Evolutionary conservation across 2,888 invertebrate genomes (phyloP), one percentile per base, ranked within the genome.

Genomic region (Agrochola macilenta): DNA sequence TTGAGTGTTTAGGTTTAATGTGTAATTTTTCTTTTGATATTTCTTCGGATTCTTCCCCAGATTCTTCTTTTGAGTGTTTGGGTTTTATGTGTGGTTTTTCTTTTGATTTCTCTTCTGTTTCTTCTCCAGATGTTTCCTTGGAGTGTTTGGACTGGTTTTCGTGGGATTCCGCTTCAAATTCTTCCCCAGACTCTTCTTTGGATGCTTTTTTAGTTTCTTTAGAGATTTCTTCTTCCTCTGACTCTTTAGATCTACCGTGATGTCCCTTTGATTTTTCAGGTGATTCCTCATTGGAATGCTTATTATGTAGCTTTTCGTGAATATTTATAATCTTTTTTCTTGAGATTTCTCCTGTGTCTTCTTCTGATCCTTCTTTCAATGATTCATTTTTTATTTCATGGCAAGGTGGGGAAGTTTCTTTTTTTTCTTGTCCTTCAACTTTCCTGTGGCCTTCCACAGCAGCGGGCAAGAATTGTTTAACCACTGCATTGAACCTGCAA

Each of bases 401-500:
- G 69, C 95, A 95, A 14, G 93, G 93, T 49, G 79, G 81, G 14
- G 79, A 63, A 20, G 83, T 64, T 35, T 86, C 78, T 66, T 82
- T 86, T 1, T 84, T 83, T 57, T 70, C 77, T 54, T 79, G 78
- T 17, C 60, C 57, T 75, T 86, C 88, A 49, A 76, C 63, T 76
- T 89, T 74, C 0, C 1, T 79, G n/a, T 83, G 89, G 9, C 64
- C 74, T 73, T 89, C 88, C 17, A 79, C 81, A 23, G 72, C 58
- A 9, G 71, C 79, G 0, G 95, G 95, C 39, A 94, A 88, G 82
- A 94, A 94, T 73, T 93, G 94, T 88, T 93, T 95, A 4, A 96
- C 95, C 0, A 96, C 90, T 58, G 96, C 96, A 73, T 96, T 96
- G 79, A 96, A 96, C 82, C 96, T 96, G 91, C 7, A 9, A 76